Evolutionary conservation across 2,797 vertebrate genomes (phyloP), one percentile per base, ranked within the genome.

Genomic region (Channa striata): DNA sequence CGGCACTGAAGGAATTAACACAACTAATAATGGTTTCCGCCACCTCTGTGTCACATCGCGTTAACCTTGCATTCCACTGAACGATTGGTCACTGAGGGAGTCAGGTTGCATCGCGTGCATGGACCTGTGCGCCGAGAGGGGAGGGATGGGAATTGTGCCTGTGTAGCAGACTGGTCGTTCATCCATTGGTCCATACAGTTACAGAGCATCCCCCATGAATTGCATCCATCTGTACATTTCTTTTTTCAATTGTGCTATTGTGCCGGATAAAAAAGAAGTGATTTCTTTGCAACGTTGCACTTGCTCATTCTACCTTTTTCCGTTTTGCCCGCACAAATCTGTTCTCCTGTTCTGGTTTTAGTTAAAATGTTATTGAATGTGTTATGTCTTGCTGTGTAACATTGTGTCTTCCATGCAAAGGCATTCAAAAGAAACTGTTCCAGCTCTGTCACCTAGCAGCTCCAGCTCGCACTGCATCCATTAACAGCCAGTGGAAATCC

Each of bases 71-170:
- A 57, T 82, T 43, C 48, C 25, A 11, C 23, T 59, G 50, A 83
- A 53, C 63, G 63, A 64, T 49, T 70, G 19, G 56, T 68, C 56
- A 72, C 53, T 30, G 23, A 62, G 44, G 69, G 75, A 84, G 53
- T 37, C 72, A 62, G 69, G 81, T 19, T 80, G 61, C 54, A 67
- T 59, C 59, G 78, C 59, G 46, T 19, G 23, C 69, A 85, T 91
- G 68, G 59, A 76, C 87, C 78, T 82, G n/a, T n/a, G n/a, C n/a
- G n/a, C n/a, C n/a, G n/a, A 50, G 58, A 59, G 42, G 13, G 44
- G 42, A 59, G 46, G 53, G 51, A 37, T 40, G 34, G 43, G 58
- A 83, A 65, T 77, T 65, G 1, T 47, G 68, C 34, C 19, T 19
- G 64, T 12, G 62, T n/a, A 37, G 54, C 39, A 44, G 53, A 74